Evolutionary conservation across 2,888 invertebrate genomes (phyloP), one percentile per base, ranked within the genome.

Genomic region (Brassicogethes aeneus): DNA sequence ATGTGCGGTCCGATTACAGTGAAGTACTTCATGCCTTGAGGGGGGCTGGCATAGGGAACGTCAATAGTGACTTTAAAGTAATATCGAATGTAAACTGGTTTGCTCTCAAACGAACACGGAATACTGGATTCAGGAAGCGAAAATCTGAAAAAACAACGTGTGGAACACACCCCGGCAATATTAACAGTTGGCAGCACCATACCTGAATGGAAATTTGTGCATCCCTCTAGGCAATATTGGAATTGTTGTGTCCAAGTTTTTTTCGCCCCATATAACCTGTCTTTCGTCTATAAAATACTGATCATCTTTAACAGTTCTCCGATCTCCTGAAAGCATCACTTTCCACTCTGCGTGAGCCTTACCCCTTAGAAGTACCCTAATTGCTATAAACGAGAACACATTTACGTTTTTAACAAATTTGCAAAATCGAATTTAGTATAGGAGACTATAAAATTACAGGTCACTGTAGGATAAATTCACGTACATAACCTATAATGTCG

Each of bases 321-420:
- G 64, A 57, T 85, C 85, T 1, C 85, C 85, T 16, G 81, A 80
- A 34, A 83, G 73, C 47, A 82, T 72, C 30, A 85, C 79, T 65
- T 83, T 84, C 82, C 84, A 82, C 63, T 85, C 84, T 0, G 80
- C 82, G 54, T 85, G 83, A 1, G 81, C 83, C 64, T 82, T 82
- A 1, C 85, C 85, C 34, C 84, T 69, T 40, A 85, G 65, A 33
- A 81, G 73, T n/a, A 84, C 77, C 36, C 82, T 73, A 46, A 85
- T 75, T 36, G 76, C 79, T 79, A 59, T 32, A 61, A 65, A 37
- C 15, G 31, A 16, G 15, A 37, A 37, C 2, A 7, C 12, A 29
- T 23, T 23, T n/a, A n/a, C n/a, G n/a, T n/a, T n/a, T n/a, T n/a
- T n/a, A n/a, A n/a, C n/a, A n/a, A n/a, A n/a, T n/a, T n/a, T n/a